phyloP scores from a whole-genome alignment of 2,113 vertebrate species.

The Machaerirhynchus nigripectus region DNA sequence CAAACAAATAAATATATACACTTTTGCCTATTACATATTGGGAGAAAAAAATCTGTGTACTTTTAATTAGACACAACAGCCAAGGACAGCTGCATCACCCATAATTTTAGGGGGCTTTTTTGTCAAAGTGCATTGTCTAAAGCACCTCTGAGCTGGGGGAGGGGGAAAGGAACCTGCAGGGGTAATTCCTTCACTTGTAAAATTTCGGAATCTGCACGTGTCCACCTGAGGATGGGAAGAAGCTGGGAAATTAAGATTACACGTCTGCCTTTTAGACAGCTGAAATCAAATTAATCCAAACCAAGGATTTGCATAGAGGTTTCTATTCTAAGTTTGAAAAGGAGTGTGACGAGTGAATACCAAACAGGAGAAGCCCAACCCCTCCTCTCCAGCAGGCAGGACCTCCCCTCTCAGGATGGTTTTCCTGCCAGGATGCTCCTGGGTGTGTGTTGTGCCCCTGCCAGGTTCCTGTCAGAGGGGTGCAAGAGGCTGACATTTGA shows the following conservation, averaged over 20 bases:
- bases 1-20: not conserved
- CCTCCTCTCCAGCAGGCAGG: not conserved
- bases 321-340: not conserved
- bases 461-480: not conserved
- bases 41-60: not conserved
- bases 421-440: not conserved
- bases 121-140: not conserved
- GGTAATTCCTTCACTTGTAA: not conserved
- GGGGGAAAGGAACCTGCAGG: not conserved
- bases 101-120: not conserved
- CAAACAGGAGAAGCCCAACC: not conserved
- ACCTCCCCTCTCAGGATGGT: not conserved
- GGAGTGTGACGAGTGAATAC: too few species aligned
- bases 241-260: not conserved
- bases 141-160: not conserved
- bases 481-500: not conserved
- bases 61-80: not conserved
- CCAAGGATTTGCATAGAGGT: not conserved
- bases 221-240: not conserved
- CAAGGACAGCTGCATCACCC: not conserved
- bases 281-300: not conserved
- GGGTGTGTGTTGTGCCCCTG: not conserved
- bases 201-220: fast-evolving
- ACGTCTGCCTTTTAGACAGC: not conserved
- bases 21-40: not conserved